Conservation (phyloP, 2,797 vertebrate genomes). For the Lutra lutra region DNA sequence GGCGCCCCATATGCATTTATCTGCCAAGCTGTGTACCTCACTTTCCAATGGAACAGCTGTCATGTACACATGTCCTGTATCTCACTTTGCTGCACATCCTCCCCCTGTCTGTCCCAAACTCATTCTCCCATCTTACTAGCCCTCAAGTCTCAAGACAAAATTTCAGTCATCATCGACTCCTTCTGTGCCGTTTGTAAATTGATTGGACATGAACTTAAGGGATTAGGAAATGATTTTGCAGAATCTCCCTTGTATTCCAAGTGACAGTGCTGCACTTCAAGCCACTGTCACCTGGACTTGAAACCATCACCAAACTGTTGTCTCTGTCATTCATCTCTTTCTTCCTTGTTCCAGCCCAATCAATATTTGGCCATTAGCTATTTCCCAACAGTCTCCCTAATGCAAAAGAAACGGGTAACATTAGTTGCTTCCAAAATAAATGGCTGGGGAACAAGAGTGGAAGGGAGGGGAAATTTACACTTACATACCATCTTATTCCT, state of each 20-base stretch:
- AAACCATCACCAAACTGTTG: neutral
- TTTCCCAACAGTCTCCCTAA: neutral
- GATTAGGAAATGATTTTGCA: neutral
- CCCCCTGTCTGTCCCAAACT: neutral
- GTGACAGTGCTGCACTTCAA: neutral
- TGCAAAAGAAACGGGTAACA: neutral
- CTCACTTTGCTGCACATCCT: neutral
- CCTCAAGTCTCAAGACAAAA: neutral
- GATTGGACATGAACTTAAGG: neutral
- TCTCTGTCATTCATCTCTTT: neutral
- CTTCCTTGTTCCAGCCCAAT: neutral
- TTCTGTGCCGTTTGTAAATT: neutral
- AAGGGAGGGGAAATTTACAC: neutral
- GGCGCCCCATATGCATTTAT: neutral
- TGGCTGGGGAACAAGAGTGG: neutral
- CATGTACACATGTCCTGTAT: no score
- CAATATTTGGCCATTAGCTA: no score
- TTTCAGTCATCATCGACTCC: neutral
- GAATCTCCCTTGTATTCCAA: neutral
- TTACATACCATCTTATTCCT: neutral
- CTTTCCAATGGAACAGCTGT: neutral
- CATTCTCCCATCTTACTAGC: neutral
- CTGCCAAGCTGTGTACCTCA: neutral
- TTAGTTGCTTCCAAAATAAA: neutral
- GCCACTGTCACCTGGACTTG: neutral